A percentile compares a stretch with the other conserved stretches of the same genome.
Evolutionary conservation across 2,888 invertebrate species (phyloP).

Genomic region (Asteroscopus sphinx): DNA sequence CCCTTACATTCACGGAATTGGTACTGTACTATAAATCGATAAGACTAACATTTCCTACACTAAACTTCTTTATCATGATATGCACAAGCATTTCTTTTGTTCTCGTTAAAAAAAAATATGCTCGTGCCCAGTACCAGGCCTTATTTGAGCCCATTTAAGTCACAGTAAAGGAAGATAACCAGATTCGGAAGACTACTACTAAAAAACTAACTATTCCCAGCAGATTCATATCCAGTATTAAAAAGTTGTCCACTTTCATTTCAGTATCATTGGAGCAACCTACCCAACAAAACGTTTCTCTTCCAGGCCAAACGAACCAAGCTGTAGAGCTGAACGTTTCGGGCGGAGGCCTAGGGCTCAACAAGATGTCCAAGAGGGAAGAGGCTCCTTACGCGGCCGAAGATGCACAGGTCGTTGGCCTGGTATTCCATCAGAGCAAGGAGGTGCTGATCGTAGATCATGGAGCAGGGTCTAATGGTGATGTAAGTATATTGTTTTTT

Average conservation of each 20-base stretch:
- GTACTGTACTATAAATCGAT: too few relatives aligned
- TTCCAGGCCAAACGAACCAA: conserved; percentile 90
- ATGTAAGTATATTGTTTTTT: conserved; percentile 62
- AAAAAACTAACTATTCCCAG: too few relatives aligned
- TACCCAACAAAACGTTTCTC: conserved; percentile 41
- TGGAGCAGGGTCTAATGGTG: conserved; percentile 89
- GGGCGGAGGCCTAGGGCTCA: conserved; percentile 94
- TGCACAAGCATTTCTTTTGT: too few relatives aligned
- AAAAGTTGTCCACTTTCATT: conserved; percentile 24
- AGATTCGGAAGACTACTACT: too few relatives aligned
- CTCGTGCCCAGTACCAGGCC: too few relatives aligned
- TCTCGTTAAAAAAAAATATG: too few relatives aligned
- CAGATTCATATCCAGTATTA: conserved; percentile 21
- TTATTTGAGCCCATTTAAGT: too few relatives aligned
- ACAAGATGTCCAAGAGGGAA: conserved; percentile 95
- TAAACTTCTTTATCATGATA: too few relatives aligned
- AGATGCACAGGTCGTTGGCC: conserved; percentile 95
- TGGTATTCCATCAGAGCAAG: conserved; percentile 97
- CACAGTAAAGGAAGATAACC: too few relatives aligned
- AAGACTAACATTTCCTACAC: too few relatives aligned
- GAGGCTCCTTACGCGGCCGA: conserved; percentile 96
- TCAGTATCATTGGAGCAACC: conserved; percentile 42
- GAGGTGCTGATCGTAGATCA: conserved; percentile 95
- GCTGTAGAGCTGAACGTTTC: conserved; percentile 91
- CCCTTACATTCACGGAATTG: too few relatives aligned